phyloP scores from a whole-genome alignment of 1,140 invertebrate genomes.

The Panagrolaimus sp. region DNA sequence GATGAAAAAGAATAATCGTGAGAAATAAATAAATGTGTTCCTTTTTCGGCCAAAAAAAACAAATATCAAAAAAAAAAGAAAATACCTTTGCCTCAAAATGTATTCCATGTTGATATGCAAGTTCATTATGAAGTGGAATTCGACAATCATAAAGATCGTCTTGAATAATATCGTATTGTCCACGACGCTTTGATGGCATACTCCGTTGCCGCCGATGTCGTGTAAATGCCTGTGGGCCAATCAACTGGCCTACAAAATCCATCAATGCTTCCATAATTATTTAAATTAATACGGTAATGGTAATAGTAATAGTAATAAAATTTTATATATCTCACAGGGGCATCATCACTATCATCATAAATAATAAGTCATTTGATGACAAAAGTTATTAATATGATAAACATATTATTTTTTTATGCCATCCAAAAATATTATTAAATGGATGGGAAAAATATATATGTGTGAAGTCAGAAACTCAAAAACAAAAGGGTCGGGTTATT shows the following conservation, averaged over 20 bases:
- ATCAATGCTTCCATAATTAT: not conserved
- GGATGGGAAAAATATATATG: too few relatives aligned
- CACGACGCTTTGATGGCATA: conserved; percentile 15
- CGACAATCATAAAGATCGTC: conserved; percentile 88
- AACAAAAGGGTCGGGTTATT: too few relatives aligned
- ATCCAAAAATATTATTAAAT: too few relatives aligned
- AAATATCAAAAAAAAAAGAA: conserved; percentile 1
- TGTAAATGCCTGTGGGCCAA: conserved; percentile 8
- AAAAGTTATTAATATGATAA: too few relatives aligned
- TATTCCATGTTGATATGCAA: conserved; percentile 92
- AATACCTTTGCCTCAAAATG: conserved; percentile 89
- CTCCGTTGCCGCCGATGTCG: not conserved
- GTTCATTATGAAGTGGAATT: conserved; percentile 86
- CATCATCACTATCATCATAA: too few relatives aligned
- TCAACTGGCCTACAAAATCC: conserved; percentile 10
- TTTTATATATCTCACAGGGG: too few relatives aligned
- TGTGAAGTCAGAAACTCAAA: too few relatives aligned
- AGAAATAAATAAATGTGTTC: not conserved
- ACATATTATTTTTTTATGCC: too few relatives aligned
- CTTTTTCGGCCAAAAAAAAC: not conserved
- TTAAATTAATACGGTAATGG: too few relatives aligned
- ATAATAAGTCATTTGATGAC: too few relatives aligned
- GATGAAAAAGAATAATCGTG: conserved; percentile 17
- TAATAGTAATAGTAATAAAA: too few relatives aligned
- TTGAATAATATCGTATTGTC: conserved; percentile 77